These are phyloP conservation scores for Epinephelus moara DNA, from an alignment of 2,113 vertebrate species.

Conservation along the genomic window DNA sequence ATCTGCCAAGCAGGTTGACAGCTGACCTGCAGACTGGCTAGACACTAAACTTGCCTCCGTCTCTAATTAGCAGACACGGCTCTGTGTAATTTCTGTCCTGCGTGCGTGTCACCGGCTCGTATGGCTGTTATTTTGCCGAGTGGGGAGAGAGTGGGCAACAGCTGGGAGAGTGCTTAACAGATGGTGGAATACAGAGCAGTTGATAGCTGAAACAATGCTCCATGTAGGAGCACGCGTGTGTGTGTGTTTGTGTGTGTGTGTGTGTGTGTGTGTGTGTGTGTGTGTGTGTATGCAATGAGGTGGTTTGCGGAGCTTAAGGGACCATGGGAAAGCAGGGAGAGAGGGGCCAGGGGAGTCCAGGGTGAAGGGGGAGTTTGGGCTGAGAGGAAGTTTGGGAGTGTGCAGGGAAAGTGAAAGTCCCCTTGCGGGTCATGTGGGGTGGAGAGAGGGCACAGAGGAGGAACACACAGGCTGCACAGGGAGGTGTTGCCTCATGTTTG, in stretches of 20 bases:
- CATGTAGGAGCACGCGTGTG: constrained; percentile 49
- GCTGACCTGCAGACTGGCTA: constrained; percentile 54
- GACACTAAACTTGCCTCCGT: constrained; percentile 51
- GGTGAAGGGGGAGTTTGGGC: constrained; percentile 75
- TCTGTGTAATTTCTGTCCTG: constrained; percentile 70
- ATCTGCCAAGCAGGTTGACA: constrained; percentile 32
- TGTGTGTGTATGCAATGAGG: constrained; percentile 30
- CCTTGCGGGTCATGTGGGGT: constrained; percentile 46
- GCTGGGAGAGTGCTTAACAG: constrained; percentile 81
- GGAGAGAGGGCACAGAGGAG: constrained; percentile 32
- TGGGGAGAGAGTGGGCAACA: constrained; percentile 76
- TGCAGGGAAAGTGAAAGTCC: constrained; percentile 70
- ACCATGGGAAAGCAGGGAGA: constrained; percentile 61
- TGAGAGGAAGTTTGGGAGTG: constrained; percentile 62
- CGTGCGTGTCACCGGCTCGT: constrained; percentile 64
- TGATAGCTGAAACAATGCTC: constrained; percentile 66
- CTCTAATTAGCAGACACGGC: constrained; percentile 71
- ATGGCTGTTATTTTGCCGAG: constrained; percentile 73
- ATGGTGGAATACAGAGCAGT: constrained; percentile 63
- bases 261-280: constrained; percentile 45
- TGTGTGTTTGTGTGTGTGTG: constrained; percentile 29
- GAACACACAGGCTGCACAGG: constrained; percentile 51
- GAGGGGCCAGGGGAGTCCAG: constrained; percentile 74
- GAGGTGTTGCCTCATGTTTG: constrained; percentile 45
- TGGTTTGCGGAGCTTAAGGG: constrained; percentile 56